These are phyloP conservation scores for Anticlea derivata DNA, from an alignment of 2,888 invertebrate species.

Conservation along the genomic window DNA sequence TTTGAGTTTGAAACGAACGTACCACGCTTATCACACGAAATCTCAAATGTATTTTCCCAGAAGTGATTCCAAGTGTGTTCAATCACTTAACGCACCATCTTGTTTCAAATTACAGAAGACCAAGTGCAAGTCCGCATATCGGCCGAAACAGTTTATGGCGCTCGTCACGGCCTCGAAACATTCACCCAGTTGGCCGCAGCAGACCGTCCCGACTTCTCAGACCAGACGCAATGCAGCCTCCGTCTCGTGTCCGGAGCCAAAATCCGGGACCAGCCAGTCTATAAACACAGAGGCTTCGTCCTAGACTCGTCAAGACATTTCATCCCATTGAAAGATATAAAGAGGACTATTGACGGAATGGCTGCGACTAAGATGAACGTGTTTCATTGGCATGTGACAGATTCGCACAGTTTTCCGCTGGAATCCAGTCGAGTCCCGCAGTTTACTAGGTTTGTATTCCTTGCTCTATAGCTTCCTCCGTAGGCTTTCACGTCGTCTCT, in stretches of 20 bases:
- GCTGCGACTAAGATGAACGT: slow-evolving; percentile 95
- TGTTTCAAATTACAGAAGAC: slow-evolving; percentile 56
- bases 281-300: slow-evolving; percentile 92
- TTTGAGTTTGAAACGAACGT: too few species aligned
- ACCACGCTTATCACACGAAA: too few species aligned
- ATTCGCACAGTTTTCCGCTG: slow-evolving; percentile 96
- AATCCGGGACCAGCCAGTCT: slow-evolving; percentile 91
- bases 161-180: slow-evolving; percentile 90
- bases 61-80: too few species aligned
- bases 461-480: too few species aligned
- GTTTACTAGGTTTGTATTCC: slow-evolving; percentile 85
- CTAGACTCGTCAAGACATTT: slow-evolving; percentile 96
- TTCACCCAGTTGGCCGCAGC: slow-evolving; percentile 86
- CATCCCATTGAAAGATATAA: slow-evolving; percentile 87
- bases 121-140: slow-evolving; percentile 80
- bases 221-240: slow-evolving; percentile 73
- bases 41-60: too few species aligned
- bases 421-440: slow-evolving; percentile 89
- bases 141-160: slow-evolving; percentile 87
- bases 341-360: slow-evolving; percentile 92
- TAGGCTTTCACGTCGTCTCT: too few species aligned
- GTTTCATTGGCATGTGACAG: slow-evolving; percentile 96
- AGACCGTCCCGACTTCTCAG: slow-evolving; percentile 52
- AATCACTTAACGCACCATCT: not conserved
- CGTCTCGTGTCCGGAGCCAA: slow-evolving; percentile 85